A percentile compares a stretch with the other conserved stretches of the same genome.
These are phyloP conservation scores for Drymonia ruficornis DNA, from an alignment of 2,888 invertebrate genomes.

Conservation along the genomic window DNA sequence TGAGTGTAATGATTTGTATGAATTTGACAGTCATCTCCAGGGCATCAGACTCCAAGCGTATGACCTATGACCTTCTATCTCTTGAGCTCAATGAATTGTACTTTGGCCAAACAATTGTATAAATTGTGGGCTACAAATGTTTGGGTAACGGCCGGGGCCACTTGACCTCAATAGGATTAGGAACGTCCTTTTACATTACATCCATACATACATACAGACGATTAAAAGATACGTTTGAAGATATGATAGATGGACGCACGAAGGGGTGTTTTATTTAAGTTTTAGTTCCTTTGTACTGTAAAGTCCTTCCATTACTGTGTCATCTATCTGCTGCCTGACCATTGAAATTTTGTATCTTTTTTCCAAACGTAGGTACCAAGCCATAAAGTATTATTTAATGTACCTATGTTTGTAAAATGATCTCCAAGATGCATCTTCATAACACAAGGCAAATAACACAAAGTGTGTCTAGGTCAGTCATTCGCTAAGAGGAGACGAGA, in stretches of 20 bases:
- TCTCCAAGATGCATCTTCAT: not conserved
- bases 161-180: not conserved
- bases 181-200: not conserved
- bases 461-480: conserved; percentile 45
- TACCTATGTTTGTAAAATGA: not conserved
- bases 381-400: not conserved
- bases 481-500: conserved; percentile 35
- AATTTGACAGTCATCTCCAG: not conserved
- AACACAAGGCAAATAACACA: not conserved
- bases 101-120: conserved; percentile 1
- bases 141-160: not conserved
- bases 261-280: no score
- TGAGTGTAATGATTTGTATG: no score
- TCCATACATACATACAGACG: no score
- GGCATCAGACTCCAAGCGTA: not conserved
- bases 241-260: no score
- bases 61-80: not conserved
- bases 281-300: no score
- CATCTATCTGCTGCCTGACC: no score
- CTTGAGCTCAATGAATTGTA: not conserved
- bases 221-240: no score
- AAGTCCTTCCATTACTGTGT: no score
- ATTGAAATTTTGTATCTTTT: no score
- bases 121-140: not conserved
- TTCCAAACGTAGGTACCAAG: not conserved